Percentiles rank a stretch among this genome's conserved stretches.
These are phyloP conservation scores for Rhabdophis nuchalis DNA, from an alignment of 2,797 vertebrate species.

Conservation along the genomic window DNA sequence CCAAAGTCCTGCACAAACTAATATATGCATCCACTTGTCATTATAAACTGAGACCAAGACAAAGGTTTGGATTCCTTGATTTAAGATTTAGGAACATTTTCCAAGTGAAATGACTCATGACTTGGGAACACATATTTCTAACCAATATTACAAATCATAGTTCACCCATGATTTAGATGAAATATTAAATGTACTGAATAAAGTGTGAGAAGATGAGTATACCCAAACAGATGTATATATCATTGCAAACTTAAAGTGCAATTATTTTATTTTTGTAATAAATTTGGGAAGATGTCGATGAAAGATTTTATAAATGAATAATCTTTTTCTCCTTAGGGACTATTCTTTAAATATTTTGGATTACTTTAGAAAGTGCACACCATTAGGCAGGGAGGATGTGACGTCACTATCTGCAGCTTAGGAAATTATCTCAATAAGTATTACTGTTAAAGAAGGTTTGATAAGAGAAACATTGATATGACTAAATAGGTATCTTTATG, in stretches of 20 bases:
- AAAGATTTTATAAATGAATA: neutral
- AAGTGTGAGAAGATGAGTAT: neutral
- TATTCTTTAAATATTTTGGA: neutral
- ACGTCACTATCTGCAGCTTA: neutral
- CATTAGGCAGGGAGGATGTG: constrained; percentile 9
- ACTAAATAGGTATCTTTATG: neutral
- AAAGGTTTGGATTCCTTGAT: neutral
- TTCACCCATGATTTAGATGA: neutral
- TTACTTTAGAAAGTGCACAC: neutral
- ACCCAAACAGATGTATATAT: neutral
- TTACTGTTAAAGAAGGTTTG: neutral
- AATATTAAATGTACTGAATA: neutral
- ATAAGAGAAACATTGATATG: neutral
- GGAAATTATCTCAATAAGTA: neutral
- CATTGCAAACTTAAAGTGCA: neutral
- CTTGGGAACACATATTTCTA: neutral
- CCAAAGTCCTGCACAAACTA: neutral
- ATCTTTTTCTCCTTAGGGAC: neutral
- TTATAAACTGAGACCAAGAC: neutral
- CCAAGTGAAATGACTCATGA: neutral
- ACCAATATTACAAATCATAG: neutral
- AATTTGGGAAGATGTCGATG: neutral
- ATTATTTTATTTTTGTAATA: constrained; percentile 21
- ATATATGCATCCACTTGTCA: neutral
- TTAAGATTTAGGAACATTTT: neutral